These are phyloP conservation scores for Drosophila novamexicana DNA, from an alignment of 1,140 invertebrate species.

Conservation along the genomic window DNA sequence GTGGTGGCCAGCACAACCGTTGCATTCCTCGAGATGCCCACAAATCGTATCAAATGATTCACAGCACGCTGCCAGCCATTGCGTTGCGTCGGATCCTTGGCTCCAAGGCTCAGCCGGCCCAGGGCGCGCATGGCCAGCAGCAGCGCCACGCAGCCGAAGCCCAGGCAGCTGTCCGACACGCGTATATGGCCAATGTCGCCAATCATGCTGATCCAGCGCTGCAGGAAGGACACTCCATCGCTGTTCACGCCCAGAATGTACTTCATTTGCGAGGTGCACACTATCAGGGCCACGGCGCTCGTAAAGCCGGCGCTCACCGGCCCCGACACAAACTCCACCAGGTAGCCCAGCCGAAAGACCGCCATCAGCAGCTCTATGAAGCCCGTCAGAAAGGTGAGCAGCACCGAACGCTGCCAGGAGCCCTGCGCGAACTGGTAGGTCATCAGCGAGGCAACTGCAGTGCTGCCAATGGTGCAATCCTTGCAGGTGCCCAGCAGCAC, in stretches of 20 bases:
- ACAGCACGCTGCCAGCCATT: conserved; percentile 85
- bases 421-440: conserved; percentile 91
- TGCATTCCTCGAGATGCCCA: conserved; percentile 91
- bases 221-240: conserved; percentile 89
- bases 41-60: conserved; percentile 87
- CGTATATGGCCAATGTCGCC: conserved; percentile 87
- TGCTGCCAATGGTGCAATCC: conserved; percentile 95
- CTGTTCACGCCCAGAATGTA: conserved; percentile 92
- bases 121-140: conserved; percentile 89
- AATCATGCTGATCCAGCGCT: conserved; percentile 90
- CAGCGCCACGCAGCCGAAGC: conserved; percentile 88
- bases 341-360: conserved; percentile 93
- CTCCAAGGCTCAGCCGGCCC: conserved; percentile 86
- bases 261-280: conserved; percentile 95
- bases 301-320: conserved; percentile 97
- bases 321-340: conserved; percentile 97
- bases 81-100: conserved; percentile 85
- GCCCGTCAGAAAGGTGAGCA: conserved; percentile 93
- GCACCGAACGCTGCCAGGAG: conserved; percentile 90
- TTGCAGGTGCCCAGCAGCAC: conserved; percentile 95
- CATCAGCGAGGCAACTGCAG: conserved; percentile 92
- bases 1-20: conserved; percentile 90
- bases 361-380: conserved; percentile 94
- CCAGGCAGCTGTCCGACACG: conserved; percentile 89
- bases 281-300: conserved; percentile 97